Conservation (phyloP, 53 echinoderm and acorn worm species). For the Luidia sarsii region DNA sequence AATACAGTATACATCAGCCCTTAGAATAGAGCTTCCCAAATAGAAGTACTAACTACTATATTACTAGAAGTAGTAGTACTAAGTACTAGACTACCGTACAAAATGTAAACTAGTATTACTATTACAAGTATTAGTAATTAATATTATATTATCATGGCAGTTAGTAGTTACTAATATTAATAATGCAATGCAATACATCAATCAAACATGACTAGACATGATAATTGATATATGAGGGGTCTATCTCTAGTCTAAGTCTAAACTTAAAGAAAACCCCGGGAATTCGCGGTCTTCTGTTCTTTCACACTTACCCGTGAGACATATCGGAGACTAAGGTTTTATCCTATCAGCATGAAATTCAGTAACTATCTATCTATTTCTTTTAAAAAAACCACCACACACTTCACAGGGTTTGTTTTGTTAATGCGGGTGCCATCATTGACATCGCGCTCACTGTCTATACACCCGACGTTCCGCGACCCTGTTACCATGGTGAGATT, state of each 20-base stretch:
- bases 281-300: too few species aligned
- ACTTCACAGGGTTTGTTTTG: background rate
- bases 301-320: constrained; percentile 45
- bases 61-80: too few species aligned
- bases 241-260: background rate
- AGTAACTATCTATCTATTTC: background rate
- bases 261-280: background rate
- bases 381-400: background rate
- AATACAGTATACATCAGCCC: too few species aligned
- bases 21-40: too few species aligned
- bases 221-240: background rate
- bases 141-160: background rate
- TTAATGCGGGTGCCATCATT: background rate
- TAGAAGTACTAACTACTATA: too few species aligned
- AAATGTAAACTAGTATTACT: too few species aligned
- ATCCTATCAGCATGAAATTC: background rate
- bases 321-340: background rate
- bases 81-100: too few species aligned
- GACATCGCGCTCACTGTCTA: too few species aligned
- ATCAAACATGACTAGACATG: background rate
- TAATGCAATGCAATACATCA: background rate
- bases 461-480: too few species aligned
- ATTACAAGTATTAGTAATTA: background rate
- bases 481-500: constrained; percentile 31
- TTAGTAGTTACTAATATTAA: background rate